Conservation (phyloP, 2,113 vertebrate genomes). For the Cryptotis parvus region DNA sequence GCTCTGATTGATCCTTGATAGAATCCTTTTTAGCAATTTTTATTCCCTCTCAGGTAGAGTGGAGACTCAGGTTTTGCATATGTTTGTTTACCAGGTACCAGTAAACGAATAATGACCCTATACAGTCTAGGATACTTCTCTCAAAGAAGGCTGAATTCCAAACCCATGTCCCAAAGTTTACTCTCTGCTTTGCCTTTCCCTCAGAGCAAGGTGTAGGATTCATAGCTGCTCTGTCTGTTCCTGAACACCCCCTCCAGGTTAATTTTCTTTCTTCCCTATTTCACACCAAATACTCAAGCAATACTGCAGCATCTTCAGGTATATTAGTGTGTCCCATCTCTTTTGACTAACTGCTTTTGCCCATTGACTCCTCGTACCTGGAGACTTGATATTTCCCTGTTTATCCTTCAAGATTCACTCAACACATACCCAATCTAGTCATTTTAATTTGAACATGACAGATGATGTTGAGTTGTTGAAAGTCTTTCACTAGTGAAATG, state of each 20-base stretch:
- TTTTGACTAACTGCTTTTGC: background rate
- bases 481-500: background rate
- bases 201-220: background rate
- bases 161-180: background rate
- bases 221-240: background rate
- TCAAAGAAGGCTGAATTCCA: background rate
- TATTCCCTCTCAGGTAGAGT: background rate
- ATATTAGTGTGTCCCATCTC: rapidly evolving
- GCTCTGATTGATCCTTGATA: background rate
- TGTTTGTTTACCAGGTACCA: background rate
- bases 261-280: background rate
- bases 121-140: background rate
- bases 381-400: background rate
- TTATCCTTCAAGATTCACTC: background rate
- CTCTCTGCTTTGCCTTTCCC: background rate
- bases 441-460: background rate
- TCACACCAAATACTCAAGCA: background rate
- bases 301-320: too few species aligned
- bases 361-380: background rate
- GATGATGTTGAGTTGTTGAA: background rate
- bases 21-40: background rate
- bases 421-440: background rate
- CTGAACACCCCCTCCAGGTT: background rate
- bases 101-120: background rate
- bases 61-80: background rate